Percentiles rank a stretch among this genome's conserved stretches.
phyloP scores from a whole-genome alignment of 2,888 invertebrate genomes.

The Drosophila anomalata region DNA sequence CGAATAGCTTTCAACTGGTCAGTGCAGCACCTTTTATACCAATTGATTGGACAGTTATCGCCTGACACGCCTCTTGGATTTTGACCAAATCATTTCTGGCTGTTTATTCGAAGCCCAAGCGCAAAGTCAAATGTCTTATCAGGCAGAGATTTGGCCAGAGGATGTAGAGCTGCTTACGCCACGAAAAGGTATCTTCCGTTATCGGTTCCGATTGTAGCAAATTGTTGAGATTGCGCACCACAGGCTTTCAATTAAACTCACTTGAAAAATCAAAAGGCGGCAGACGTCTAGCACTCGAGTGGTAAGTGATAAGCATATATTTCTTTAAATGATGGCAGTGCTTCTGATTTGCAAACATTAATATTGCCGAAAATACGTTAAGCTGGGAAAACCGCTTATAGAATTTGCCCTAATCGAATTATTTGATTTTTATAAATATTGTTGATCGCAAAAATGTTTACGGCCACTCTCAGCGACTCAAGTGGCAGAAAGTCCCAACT shows the following conservation, averaged over 20 bases:
- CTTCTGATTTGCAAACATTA: slow-evolving; percentile 16
- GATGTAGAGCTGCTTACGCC: slow-evolving; percentile 27
- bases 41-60: not conserved
- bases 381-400: slow-evolving; percentile 11
- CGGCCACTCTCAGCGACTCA: slow-evolving; percentile 4
- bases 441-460: slow-evolving; percentile 25
- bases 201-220: slow-evolving; percentile 18
- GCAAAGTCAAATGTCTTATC: slow-evolving; percentile 23
- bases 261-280: slow-evolving; percentile 32
- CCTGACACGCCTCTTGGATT: slow-evolving; percentile 21
- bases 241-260: slow-evolving; percentile 50
- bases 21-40: slow-evolving; percentile 4
- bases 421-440: slow-evolving; percentile 3
- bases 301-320: slow-evolving; percentile 35
- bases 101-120: slow-evolving; percentile 9
- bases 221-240: slow-evolving; percentile 36
- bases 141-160: slow-evolving; percentile 1
- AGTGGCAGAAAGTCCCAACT: slow-evolving; percentile 49
- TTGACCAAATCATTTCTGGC: slow-evolving; percentile 26
- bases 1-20: slow-evolving; percentile 40
- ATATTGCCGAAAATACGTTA: slow-evolving; percentile 9
- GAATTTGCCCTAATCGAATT: slow-evolving; percentile 25
- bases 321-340: slow-evolving; percentile 41
- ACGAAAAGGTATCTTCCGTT: slow-evolving; percentile 25
- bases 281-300: slow-evolving; percentile 34